These are phyloP conservation scores for Clusia tigrina DNA, from an alignment of 2,888 invertebrate species.

Conservation along the genomic window DNA sequence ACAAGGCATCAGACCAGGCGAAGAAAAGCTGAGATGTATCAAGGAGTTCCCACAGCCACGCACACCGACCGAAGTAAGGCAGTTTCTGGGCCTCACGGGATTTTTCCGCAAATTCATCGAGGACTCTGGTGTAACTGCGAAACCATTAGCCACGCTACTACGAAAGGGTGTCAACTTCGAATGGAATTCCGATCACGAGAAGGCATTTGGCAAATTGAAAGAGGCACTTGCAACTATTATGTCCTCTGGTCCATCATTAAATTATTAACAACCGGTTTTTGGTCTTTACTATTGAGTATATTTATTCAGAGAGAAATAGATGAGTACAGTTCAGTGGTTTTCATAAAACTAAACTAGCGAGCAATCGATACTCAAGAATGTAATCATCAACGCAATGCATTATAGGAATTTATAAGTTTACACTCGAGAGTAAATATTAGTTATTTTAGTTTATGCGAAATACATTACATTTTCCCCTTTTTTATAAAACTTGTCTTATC, in stretches of 20 bases:
- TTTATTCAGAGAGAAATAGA: no score
- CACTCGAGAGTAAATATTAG: no score
- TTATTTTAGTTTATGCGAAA: no score
- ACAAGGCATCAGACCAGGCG: slow-evolving; percentile 13
- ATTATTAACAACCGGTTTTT: no score
- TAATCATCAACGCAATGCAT: slow-evolving; percentile 11
- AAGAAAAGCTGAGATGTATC: slow-evolving; percentile 23
- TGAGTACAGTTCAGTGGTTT: no score
- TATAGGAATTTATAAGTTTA: no score
- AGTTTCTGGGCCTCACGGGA: slow-evolving; percentile 29
- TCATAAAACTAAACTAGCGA: no score
- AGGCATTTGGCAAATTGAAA: background rate
- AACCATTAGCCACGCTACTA: background rate
- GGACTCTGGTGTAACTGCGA: background rate
- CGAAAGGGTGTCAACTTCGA: background rate
- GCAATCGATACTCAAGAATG: no score
- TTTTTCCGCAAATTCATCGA: slow-evolving; percentile 21
- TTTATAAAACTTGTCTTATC: no score
- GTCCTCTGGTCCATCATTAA: no score
- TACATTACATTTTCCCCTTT: no score
- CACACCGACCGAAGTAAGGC: slow-evolving; percentile 19
- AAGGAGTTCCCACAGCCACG: slow-evolving; percentile 26
- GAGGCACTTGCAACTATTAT: slow-evolving; percentile 33
- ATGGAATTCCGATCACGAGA: background rate
- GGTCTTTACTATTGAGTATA: no score